Evolutionary conservation across 1,140 invertebrate species (phyloP).

Genomic region (Drosophila parvula): DNA sequence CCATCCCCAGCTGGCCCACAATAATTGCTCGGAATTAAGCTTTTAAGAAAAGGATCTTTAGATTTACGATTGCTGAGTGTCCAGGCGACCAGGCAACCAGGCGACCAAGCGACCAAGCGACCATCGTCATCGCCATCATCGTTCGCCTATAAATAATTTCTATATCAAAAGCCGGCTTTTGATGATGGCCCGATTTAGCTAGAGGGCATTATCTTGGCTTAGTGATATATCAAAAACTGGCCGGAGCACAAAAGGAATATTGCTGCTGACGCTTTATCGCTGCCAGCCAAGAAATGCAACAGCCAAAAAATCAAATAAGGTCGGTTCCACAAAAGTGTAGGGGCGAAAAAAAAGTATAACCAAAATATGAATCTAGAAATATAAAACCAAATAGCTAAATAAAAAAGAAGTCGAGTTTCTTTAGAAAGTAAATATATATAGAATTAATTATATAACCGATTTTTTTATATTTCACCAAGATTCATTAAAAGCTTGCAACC

Average conservation of each 20-base stretch:
- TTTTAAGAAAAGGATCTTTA: conserved; percentile 63
- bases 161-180: conserved; percentile 74
- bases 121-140: neutral
- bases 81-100: conserved; percentile 1
- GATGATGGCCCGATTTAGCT: conserved; percentile 74
- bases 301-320: conserved; percentile 20
- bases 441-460: no score
- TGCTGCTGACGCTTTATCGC: conserved; percentile 66
- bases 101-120: conserved; percentile 3
- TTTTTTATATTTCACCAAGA: no score
- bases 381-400: no score
- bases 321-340: neutral
- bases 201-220: conserved; percentile 50
- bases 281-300: conserved; percentile 70
- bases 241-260: conserved; percentile 29
- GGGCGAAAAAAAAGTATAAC: neutral
- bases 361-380: no score
- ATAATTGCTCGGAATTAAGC: conserved; percentile 62
- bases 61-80: conserved; percentile 48
- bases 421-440: no score
- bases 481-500: no score
- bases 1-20: conserved; percentile 25
- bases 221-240: conserved; percentile 73
- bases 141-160: conserved; percentile 68
- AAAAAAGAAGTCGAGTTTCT: no score